Evolutionary conservation across 1,140 invertebrate species (phyloP).

Genomic region (Hypothenemus hampei): DNA sequence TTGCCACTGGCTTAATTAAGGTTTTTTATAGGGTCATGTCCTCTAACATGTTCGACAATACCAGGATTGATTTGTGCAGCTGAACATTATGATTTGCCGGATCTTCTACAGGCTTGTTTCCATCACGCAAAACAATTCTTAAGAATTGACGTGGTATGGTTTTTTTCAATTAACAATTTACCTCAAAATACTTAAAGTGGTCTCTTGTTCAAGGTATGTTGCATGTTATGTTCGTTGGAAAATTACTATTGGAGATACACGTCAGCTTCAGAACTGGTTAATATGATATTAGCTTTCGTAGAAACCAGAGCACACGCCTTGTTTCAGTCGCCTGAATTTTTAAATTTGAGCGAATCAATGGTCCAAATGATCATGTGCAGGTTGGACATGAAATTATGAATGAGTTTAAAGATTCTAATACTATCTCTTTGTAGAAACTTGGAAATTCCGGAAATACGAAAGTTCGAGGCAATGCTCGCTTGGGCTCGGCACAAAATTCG

Average conservation of each 20-base stretch:
- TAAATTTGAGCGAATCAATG: conserved; percentile 88
- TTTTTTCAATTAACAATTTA: neutral
- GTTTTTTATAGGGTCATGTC: conserved; percentile 65
- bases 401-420: too few species aligned
- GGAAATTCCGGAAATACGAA: conserved; percentile 82
- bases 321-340: conserved; percentile 77
- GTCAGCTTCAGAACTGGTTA: conserved; percentile 86
- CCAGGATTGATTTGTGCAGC: conserved; percentile 90
- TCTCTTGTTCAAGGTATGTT: conserved; percentile 62
- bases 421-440: conserved; percentile 57
- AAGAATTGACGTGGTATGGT: conserved; percentile 77
- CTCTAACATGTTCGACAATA: conserved; percentile 85
- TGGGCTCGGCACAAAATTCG: conserved; percentile 84
- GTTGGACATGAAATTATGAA: conserved; percentile 22
- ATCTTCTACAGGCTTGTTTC: conserved; percentile 89
- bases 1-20: neutral
- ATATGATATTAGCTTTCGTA: conserved; percentile 88
- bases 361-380: conserved; percentile 91
- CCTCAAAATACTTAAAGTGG: neutral
- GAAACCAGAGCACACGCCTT: conserved; percentile 78
- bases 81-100: conserved; percentile 90
- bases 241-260: conserved; percentile 96
- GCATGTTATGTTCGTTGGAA: conserved; percentile 87
- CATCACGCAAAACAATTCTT: conserved; percentile 93
- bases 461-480: conserved; percentile 88